phyloP scores from a whole-genome alignment of 2,888 invertebrate genomes.

The Sialis fuliginosa region DNA sequence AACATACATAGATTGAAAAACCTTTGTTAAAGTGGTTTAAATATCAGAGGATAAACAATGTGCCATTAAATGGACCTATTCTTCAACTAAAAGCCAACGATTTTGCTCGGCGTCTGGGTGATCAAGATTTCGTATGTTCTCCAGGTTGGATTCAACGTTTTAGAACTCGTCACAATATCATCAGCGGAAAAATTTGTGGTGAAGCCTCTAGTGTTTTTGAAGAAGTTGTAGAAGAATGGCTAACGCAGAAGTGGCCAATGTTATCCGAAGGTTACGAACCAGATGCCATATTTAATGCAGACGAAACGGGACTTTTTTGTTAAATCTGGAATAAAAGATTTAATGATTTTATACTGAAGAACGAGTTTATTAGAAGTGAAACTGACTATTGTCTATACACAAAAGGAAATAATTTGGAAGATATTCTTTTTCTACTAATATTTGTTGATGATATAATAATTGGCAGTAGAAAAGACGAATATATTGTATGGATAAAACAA shows the following conservation, averaged over 20 bases:
- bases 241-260: conserved; percentile 12
- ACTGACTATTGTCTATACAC: too few relatives aligned
- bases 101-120: conserved; percentile 4
- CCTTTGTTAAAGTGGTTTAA: conserved; percentile 15
- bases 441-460: too few relatives aligned
- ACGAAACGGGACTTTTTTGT: conserved; percentile 16
- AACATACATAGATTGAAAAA: conserved; percentile 12
- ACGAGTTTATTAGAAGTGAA: too few relatives aligned
- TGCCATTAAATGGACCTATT: conserved; percentile 11
- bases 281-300: conserved; percentile 14
- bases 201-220: conserved; percentile 12
- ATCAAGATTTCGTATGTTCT: conserved; percentile 12
- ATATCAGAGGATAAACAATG: conserved; percentile 12
- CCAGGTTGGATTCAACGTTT: conserved; percentile 13
- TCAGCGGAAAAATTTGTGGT: conserved; percentile 12
- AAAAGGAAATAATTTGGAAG: too few relatives aligned
- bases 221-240: conserved; percentile 11
- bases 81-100: conserved; percentile 9
- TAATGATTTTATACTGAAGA: too few relatives aligned
- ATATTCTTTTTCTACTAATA: too few relatives aligned
- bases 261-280: conserved; percentile 8
- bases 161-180: conserved; percentile 12
- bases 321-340: too few relatives aligned
- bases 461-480: too few relatives aligned
- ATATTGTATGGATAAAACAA: too few relatives aligned